Conservation (phyloP, 1,140 invertebrate species). For the Chrysoperla carnea region DNA sequence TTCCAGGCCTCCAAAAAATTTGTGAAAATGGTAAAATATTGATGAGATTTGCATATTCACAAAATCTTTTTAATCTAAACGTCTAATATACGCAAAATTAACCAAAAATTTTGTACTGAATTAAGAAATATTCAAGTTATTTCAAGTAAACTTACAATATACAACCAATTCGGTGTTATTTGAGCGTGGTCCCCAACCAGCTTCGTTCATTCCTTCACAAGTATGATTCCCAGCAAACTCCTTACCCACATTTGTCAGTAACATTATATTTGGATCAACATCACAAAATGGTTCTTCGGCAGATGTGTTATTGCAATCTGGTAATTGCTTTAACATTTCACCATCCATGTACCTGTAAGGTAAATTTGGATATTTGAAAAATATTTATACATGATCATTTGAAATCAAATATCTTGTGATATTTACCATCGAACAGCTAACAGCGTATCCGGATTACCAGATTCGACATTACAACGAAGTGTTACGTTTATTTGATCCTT, state of each 20-base stretch:
- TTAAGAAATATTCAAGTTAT: no score
- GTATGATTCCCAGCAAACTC: constrained; percentile 85
- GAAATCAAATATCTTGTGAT: no score
- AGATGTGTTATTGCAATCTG: constrained; percentile 51
- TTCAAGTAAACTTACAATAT: constrained; percentile 42
- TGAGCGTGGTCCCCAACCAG: constrained; percentile 67
- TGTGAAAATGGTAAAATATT: no score
- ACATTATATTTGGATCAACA: constrained; percentile 66
- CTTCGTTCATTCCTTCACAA: constrained; percentile 69
- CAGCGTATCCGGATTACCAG: constrained; percentile 44
- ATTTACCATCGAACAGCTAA: constrained; percentile 18
- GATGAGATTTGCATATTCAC: no score
- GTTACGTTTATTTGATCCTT: constrained; percentile 65
- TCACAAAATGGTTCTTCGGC: constrained; percentile 41
- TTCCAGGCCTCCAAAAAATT: no score
- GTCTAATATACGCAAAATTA: no score
- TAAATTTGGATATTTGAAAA: constrained; percentile 14
- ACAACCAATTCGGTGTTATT: constrained; percentile 53
- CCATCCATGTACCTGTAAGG: constrained; percentile 60
- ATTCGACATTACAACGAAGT: constrained; percentile 55
- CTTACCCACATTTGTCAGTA: constrained; percentile 61
- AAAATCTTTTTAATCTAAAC: no score
- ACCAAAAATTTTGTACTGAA: no score
- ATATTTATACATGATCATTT: no score
- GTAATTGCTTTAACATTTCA: constrained; percentile 64